Percentiles rank a stretch among this genome's conserved stretches.
Conservation (phyloP, 2,888 invertebrate species). For the Lithophane semibrunnea region DNA sequence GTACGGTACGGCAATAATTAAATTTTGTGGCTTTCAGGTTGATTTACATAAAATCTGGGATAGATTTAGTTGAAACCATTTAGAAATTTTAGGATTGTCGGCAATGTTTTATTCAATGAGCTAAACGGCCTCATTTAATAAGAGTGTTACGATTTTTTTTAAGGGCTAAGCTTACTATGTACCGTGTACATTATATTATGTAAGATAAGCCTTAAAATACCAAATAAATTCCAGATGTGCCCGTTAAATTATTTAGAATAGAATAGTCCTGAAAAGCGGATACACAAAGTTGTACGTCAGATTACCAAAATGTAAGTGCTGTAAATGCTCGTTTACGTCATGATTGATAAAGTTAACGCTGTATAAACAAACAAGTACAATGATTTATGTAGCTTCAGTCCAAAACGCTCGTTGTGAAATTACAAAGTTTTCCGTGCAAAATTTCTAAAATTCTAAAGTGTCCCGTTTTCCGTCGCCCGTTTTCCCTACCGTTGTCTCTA, state of each 20-base stretch:
- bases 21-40: slow-evolving; percentile 31
- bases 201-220: no score
- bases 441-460: slow-evolving; percentile 89
- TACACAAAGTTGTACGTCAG: slow-evolving; percentile 6
- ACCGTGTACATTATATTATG: background rate
- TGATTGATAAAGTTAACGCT: slow-evolving; percentile 74
- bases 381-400: slow-evolving; percentile 84
- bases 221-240: background rate
- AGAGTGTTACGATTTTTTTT: background rate
- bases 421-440: slow-evolving; percentile 84
- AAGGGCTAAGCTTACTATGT: background rate
- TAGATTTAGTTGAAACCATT: slow-evolving; percentile 23
- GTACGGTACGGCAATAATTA: slow-evolving; percentile 37
- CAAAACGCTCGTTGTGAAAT: slow-evolving; percentile 78
- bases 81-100: background rate
- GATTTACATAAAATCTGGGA: slow-evolving; percentile 39
- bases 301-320: slow-evolving; percentile 43
- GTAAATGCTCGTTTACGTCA: slow-evolving; percentile 55
- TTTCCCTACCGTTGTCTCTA: slow-evolving; percentile 80
- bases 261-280: background rate
- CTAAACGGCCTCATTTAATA: background rate
- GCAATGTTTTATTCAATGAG: slow-evolving; percentile 18
- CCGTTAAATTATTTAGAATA: background rate
- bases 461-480: slow-evolving; percentile 75
- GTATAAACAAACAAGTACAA: slow-evolving; percentile 78